Evolutionary conservation across 2,888 invertebrate genomes (phyloP), one percentile per base, ranked within the genome.

Genomic region (Cheilosia vulpina): DNA sequence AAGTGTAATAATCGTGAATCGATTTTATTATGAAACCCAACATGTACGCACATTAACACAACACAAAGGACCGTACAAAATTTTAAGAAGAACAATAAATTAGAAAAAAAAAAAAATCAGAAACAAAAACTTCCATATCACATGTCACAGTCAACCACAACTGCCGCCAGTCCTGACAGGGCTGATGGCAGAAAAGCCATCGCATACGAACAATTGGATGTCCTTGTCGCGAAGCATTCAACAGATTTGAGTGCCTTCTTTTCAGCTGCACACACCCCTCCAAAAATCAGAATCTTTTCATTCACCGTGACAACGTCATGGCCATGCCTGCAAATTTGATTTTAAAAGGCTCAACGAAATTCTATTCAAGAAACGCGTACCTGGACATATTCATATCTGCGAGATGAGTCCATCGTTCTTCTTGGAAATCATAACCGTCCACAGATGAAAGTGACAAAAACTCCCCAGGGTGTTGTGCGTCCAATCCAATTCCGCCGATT

Each of bases 191-290:
- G 91, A 4, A 93, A 92, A 2, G 94, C 93, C 21, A 95, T 93
- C 3, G 95, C 94, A 80, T 94, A 93, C 82, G 95, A 93, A 94
- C 94, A 95, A 11, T 93, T 93, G 4, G 91, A 93, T 75, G 94
- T 93, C 89, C 94, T 93, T 87, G 94, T 94, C 89, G 94, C 95
- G 88, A 93, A 95, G 55, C 95, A 95, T 90, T 96, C 96, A 34
- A 95, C 94, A 88, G 94, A 94, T 89, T 93, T 94, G 21, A 96
- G 90, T 0, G 95, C 94, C 55, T 94, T 60, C 27, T 87, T 87
- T n/a, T 81, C 79, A 24, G 71, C 55, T 2, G 88, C 87, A 13
- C 88, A 89, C 17, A 90, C 89, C 27, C 90, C 90, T n/a, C 90
- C 90, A 72, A 90, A 83, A 60, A 90, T 87, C 31, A 88, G 82